These are phyloP conservation scores for Papilio aristodemus DNA, from an alignment of 1,140 invertebrate species.

Conservation along the genomic window DNA sequence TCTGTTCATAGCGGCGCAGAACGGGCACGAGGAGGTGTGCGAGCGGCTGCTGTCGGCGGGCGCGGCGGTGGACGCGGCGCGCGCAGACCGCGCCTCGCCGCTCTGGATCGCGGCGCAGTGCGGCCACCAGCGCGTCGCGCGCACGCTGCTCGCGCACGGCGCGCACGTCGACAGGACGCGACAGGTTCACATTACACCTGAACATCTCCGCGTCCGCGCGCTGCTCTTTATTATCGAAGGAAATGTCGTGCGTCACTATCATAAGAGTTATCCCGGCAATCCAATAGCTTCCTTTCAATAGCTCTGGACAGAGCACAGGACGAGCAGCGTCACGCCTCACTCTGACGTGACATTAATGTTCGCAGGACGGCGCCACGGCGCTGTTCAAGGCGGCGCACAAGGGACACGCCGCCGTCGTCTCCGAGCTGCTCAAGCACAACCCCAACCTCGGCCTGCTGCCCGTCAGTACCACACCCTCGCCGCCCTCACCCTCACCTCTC, in stretches of 20 bases:
- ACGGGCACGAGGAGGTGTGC: slow-evolving; percentile 90
- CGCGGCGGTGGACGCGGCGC: slow-evolving; percentile 85
- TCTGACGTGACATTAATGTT: slow-evolving; percentile 40
- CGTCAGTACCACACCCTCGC: slow-evolving; percentile 83
- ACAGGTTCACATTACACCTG: slow-evolving; percentile 82
- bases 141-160: slow-evolving; percentile 87
- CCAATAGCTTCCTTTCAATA: too few relatives aligned
- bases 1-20: slow-evolving; percentile 94
- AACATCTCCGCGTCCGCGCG: too few relatives aligned
- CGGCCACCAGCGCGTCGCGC: slow-evolving; percentile 92
- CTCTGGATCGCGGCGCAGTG: slow-evolving; percentile 97
- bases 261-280: too few relatives aligned
- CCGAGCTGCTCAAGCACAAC: slow-evolving; percentile 90
- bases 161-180: slow-evolving; percentile 90
- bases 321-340: too few relatives aligned
- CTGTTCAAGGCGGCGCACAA: slow-evolving; percentile 97
- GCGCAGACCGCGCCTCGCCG: slow-evolving; percentile 92
- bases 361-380: slow-evolving; percentile 93
- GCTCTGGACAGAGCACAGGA: too few relatives aligned
- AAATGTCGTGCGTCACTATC: too few relatives aligned
- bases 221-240: too few relatives aligned
- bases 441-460: slow-evolving; percentile 90
- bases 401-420: slow-evolving; percentile 92
- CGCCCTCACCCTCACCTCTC: too few relatives aligned
- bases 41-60: slow-evolving; percentile 85